A percentile compares a stretch with the other conserved stretches of the same genome.
Evolutionary conservation across 2,113 vertebrate genomes (phyloP).

Genomic region (Microtus montanus): DNA sequence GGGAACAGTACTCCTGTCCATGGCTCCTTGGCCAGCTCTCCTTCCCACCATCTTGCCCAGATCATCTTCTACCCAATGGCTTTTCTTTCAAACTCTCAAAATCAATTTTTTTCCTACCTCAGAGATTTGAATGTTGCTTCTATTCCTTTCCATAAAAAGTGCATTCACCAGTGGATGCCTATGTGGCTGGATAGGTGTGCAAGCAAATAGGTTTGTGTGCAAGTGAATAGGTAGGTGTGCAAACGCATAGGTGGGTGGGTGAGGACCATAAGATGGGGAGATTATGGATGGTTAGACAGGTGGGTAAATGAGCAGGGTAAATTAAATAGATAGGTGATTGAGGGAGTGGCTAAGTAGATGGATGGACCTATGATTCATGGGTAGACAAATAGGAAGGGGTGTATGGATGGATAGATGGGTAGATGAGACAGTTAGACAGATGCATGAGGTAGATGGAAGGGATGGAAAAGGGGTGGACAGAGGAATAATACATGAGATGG

Average conservation of each 20-base stretch:
- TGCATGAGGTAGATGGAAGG: rapidly evolving
- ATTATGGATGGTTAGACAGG: background rate
- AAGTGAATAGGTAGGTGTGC: no score
- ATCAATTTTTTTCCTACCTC: background rate
- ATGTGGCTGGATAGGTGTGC: background rate
- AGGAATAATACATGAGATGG: background rate
- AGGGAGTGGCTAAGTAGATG: rapidly evolving
- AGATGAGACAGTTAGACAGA: rapidly evolving
- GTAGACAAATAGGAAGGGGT: background rate
- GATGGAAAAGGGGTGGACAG: background rate
- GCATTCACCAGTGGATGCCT: background rate
- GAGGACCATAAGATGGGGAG: background rate
- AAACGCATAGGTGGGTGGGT: background rate
- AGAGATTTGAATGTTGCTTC: background rate
- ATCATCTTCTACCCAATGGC: background rate
- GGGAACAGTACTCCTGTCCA: background rate
- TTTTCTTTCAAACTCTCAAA: background rate
- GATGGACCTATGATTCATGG: no score
- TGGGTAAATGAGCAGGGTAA: rapidly evolving
- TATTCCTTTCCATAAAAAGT: background rate
- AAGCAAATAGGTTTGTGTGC: no score
- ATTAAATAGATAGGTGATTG: rapidly evolving
- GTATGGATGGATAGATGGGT: background rate
- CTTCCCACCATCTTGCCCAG: background rate
- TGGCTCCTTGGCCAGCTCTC: background rate